These are phyloP conservation scores for Theretra japonica DNA, from an alignment of 2,888 invertebrate genomes.

Conservation along the genomic window DNA sequence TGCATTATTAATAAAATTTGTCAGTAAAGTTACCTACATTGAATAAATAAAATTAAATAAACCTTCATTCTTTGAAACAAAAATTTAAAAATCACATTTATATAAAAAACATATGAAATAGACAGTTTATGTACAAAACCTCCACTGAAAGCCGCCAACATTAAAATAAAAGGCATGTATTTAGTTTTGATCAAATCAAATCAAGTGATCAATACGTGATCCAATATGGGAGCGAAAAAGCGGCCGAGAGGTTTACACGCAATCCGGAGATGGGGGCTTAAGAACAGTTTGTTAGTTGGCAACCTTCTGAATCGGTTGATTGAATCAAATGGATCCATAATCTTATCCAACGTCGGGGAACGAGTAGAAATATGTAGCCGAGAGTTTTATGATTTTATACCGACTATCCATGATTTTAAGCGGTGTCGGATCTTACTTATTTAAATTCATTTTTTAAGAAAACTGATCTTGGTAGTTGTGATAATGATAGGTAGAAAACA, in stretches of 20 bases:
- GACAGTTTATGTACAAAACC: too few species aligned
- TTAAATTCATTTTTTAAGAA: not conserved
- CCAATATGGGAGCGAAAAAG: constrained; percentile 50
- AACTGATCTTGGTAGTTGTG: too few species aligned
- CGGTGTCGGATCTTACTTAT: not conserved
- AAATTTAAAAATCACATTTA: too few species aligned
- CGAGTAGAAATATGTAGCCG: constrained; percentile 16
- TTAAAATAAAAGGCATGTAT: constrained; percentile 25
- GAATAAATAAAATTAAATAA: too few species aligned
- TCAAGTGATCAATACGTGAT: constrained; percentile 37
- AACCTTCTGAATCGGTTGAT: constrained; percentile 47
- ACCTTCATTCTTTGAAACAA: too few species aligned
- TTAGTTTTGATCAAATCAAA: constrained; percentile 31
- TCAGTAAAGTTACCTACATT: too few species aligned
- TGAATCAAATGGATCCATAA: constrained; percentile 56
- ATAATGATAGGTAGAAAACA: too few species aligned
- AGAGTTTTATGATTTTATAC: not conserved
- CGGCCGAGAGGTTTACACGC: constrained; percentile 49
- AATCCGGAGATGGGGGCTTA: constrained; percentile 49
- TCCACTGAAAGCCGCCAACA: not conserved
- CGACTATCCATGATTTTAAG: not conserved
- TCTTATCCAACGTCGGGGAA: constrained; percentile 37
- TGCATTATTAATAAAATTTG: too few species aligned
- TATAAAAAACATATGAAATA: not conserved
- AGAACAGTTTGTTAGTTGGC: constrained; percentile 54